These are phyloP conservation scores for Nibea albiflora DNA, from an alignment of 2,113 vertebrate genomes.

Conservation along the genomic window DNA sequence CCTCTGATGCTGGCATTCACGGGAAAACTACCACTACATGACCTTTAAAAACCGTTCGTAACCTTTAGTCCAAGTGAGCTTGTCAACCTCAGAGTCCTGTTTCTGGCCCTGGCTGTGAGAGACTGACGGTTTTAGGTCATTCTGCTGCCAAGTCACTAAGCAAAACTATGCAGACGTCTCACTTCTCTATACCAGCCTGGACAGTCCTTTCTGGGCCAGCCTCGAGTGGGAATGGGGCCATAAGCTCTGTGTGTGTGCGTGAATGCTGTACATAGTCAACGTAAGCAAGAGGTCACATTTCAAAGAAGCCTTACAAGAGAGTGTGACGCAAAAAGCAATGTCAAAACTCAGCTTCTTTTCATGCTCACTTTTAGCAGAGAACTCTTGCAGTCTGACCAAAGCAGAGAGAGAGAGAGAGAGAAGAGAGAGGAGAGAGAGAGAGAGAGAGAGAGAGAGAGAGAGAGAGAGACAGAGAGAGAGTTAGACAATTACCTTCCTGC, in stretches of 20 bases:
- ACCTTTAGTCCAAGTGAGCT: constrained; percentile 36
- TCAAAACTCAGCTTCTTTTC: constrained; percentile 25
- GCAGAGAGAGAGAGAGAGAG: constrained; percentile 7
- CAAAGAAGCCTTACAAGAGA: constrained; percentile 35
- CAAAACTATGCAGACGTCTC: constrained; percentile 67
- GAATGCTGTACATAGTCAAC: neutral
- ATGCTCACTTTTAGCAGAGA: constrained; percentile 22
- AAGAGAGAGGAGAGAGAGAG: constrained; percentile 15
- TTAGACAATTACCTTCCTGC: constrained; percentile 52
- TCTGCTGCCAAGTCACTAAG: constrained; percentile 62
- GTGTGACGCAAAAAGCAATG: constrained; percentile 16
- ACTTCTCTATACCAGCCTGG: constrained; percentile 62
- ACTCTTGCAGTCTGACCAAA: constrained; percentile 14
- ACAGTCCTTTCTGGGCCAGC: constrained; percentile 43
- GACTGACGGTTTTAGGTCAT: constrained; percentile 62
- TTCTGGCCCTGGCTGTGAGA: constrained; percentile 23
- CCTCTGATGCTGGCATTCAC: constrained; percentile 9
- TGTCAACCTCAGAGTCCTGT: constrained; percentile 26
- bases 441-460: constrained; percentile 27
- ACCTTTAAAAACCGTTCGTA: constrained; percentile 45
- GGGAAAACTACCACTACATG: constrained; percentile 23
- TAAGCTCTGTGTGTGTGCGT: constrained; percentile 30
- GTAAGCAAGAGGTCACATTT: constrained; percentile 38
- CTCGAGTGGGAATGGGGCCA: constrained; percentile 48
- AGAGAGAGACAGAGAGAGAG: constrained; percentile 22